Base-by-base conservation (phyloP, 2,113 vertebrate species). In the Phyllopteryx taeniolatus region DNA sequence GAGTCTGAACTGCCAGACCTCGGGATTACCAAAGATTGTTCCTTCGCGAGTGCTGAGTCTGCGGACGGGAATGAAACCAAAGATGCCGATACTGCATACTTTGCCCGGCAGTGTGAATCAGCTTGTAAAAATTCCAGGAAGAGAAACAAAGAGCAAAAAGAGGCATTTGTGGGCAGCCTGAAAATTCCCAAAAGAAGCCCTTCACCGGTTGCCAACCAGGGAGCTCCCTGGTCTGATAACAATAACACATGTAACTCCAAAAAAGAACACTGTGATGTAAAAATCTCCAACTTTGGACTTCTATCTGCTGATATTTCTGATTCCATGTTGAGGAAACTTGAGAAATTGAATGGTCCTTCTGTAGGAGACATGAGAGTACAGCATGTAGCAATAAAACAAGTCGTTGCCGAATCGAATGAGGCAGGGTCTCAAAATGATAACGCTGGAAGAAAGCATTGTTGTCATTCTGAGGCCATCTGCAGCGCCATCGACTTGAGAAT, bases 401-500 rank as follows among this genome's bases (percentile, higher is more conserved):
- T 17, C 13, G 31, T 31, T 76, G 70, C 57, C 6, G 66, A 56
- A 75, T 76, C 59, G 31, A 67, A 51, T 57, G 54, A 0, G 0
- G 43, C 17, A 20, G 42, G 39, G 8, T 43, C 31, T n/a, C 65
- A 60, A 19, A 60, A 8, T 54, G 60, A 59, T 42, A 8, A 42
- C 11, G 5, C 22, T 15, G 67, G 33, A 71, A 77, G 67, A 64
- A 79, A 81, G 31, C 80, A 83, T 65, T 1, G 39, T 2, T 73
- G 75, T 67, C 87, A 76, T 49, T 86, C 83, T 5, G 80, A 87
- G 44, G 84, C 79, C 15, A 89, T 85, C 65, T 86, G 82, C 57
- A 84, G 74, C 12, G 82, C 88, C 46, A 89, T 92, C 78, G 91
- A 92, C 82, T 78, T 88, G 56, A 90, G 91, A 68, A 94, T 94